Evolutionary conservation across 2,888 invertebrate species (phyloP), one percentile per base, ranked within the genome.

Genomic region (Pandemis corylana): DNA sequence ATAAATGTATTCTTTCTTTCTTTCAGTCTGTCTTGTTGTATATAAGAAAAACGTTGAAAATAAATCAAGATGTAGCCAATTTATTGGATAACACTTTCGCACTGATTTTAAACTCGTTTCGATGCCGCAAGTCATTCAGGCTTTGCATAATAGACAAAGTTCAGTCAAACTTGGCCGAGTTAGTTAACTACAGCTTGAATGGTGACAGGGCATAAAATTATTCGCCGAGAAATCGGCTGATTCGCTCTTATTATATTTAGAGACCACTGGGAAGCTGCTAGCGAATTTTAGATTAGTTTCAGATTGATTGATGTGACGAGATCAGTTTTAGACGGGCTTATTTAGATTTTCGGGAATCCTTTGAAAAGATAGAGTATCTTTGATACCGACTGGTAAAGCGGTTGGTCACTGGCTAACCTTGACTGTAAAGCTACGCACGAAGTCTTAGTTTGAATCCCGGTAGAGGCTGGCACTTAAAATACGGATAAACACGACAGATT

Each of bases 111-210:
- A 63, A 64, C 20, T 56, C 15, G 46, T 28, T 63, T 61, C 5
- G 42, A 65, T 65, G 12, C 28, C 69, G 53, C 69, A 9, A 53
- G 44, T 70, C 49, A 63, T 66, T 46, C 63, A n/a, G 42, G 59
- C 63, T 75, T 71, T 75, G 49, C 68, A 67, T 77, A 76, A 78
- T 76, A 74, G 72, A 74, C 71, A 75, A 77, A 78, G 71, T 77
- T 76, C 70, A 71, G 62, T 72, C 74, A 69, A 76, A 77, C 72
- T 77, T 70, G 68, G 73, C 70, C 51, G 76, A 77, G 71, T 77
- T 71, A 49, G 71, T 71, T 76, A 76, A 78, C 76, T 68, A 75
- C 67, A 15, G 61, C 42, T 20, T 44, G 59, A 69, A 69, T 49
- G 62, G 70, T 75, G 74, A 75, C 74, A 62, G 44, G 66, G 61